Percentiles rank a stretch among this genome's conserved stretches.
phyloP scores from a whole-genome alignment of 1,140 invertebrate genomes.

The Drosophila aff. region DNA sequence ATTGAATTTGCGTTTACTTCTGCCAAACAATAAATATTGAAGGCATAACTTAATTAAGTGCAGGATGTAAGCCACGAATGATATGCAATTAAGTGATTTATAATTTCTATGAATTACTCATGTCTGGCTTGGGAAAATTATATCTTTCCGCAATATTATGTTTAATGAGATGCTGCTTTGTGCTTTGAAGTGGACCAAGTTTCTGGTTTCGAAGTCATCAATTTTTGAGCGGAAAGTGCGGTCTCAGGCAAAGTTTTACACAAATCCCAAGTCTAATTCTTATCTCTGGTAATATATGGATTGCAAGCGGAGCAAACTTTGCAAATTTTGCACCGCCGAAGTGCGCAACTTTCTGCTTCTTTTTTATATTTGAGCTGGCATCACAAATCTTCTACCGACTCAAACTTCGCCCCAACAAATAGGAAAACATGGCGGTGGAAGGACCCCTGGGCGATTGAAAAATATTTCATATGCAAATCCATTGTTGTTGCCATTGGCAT shows the following conservation, averaged over 20 bases:
- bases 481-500: conserved; percentile 45
- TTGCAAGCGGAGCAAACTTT: conserved; percentile 65
- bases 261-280: conserved; percentile 32
- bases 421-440: conserved; percentile 59
- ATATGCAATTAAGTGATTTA: conserved; percentile 8
- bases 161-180: conserved; percentile 3
- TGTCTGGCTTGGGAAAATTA: too few relatives aligned
- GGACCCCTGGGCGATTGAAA: conserved; percentile 71
- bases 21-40: conserved; percentile 18
- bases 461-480: conserved; percentile 77
- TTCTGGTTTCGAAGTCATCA: conserved; percentile 18
- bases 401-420: conserved; percentile 57
- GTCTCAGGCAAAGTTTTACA: conserved; percentile 9
- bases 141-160: neutral
- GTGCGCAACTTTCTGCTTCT: conserved; percentile 40
- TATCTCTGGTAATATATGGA: conserved; percentile 50
- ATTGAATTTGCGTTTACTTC: conserved; percentile 14
- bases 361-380: conserved; percentile 16
- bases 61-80: neutral
- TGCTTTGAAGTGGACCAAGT: conserved; percentile 11
- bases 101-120: neutral
- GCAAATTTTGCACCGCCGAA: conserved; percentile 47
- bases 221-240: conserved; percentile 15
- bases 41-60: conserved; percentile 6
- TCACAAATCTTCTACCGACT: conserved; percentile 42